Evolutionary conservation across 2,797 vertebrate genomes (phyloP), one percentile per base, ranked within the genome.

Genomic region (Mormyrops boulengeri): DNA sequence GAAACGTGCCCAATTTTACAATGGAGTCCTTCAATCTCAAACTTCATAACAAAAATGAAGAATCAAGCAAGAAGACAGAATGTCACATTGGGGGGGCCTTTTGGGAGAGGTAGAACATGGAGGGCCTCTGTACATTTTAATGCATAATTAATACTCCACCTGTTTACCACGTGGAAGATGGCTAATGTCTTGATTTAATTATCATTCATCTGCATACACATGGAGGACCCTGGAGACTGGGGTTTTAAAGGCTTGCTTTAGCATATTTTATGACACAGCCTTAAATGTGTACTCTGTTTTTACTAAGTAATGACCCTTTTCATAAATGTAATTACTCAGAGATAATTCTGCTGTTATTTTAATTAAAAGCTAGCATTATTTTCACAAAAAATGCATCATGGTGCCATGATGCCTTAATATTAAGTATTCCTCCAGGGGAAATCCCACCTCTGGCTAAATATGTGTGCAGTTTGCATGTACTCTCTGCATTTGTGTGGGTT

Each of bases 151-250:
- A 88, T 95, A 94, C 49, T 92, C 92, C 92, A 95, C 93, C 93
- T 95, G 94, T 95, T 95, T 94, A 94, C 93, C 93, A 93, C 94
- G 92, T 94, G 93, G 93, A 86, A 93, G 91, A 94, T 90, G 90
- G 90, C 93, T 94, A 92, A 95, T 91, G 93, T 90, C 90, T 94
- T 95, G 93, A 91, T 90, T 91, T 94, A 93, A 95, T 95, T 95
- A 91, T 91, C 88, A 91, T 93, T 95, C 91, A 96, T 96, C 95
- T 95, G 93, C 95, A 96, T 95, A 95, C 93, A 96, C 95, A 96
- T 95, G 12, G 66, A 73, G 30, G 26, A 34, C 66, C 30, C 12
- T 12, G 12, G 66, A 34, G 66, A 73, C 30, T 73, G 12, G 30
- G 12, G 66, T 34, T 1, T 69, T 69, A 34, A 34, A 73, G 12